These are phyloP conservation scores for Pammene aurita DNA, from an alignment of 2,888 invertebrate species.

Conservation along the genomic window DNA sequence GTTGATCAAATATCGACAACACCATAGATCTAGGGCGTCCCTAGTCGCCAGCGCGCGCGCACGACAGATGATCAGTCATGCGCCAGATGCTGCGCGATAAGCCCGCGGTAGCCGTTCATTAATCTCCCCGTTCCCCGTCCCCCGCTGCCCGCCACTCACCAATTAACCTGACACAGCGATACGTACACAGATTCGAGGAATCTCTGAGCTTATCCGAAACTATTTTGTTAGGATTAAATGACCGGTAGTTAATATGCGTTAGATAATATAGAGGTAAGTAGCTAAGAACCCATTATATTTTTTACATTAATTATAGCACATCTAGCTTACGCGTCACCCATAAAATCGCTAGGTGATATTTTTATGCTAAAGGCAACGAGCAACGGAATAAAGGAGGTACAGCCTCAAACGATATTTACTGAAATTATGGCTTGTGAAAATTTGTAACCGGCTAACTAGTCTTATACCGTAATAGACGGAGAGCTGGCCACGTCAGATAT, in stretches of 20 bases:
- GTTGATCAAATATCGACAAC: slow-evolving; percentile 47
- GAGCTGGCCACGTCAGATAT: too few species aligned
- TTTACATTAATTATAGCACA: too few species aligned
- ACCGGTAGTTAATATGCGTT: slow-evolving; percentile 37
- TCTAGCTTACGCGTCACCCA: too few species aligned
- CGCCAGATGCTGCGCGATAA: slow-evolving; percentile 81
- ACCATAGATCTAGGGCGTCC: slow-evolving; percentile 49
- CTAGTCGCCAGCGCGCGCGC: slow-evolving; percentile 73
- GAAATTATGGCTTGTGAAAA: too few species aligned
- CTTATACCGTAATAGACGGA: too few species aligned
- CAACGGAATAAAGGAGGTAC: too few species aligned
- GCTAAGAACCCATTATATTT: background rate
- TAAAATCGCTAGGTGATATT: too few species aligned
- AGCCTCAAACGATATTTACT: too few species aligned
- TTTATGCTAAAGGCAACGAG: too few species aligned
- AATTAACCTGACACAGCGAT: slow-evolving; percentile 74
- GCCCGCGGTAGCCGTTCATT: slow-evolving; percentile 81
- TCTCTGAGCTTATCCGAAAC: slow-evolving; percentile 57
- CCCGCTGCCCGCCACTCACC: slow-evolving; percentile 58
- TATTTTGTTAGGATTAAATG: slow-evolving; percentile 40
- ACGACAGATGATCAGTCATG: slow-evolving; percentile 84
- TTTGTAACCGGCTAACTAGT: too few species aligned
- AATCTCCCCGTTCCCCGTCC: slow-evolving; percentile 73
- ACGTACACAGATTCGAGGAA: slow-evolving; percentile 71
- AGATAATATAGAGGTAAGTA: slow-evolving; percentile 14